These are phyloP conservation scores for Pelosia muscerda DNA, from an alignment of 2,888 invertebrate species.

Conservation along the genomic window DNA sequence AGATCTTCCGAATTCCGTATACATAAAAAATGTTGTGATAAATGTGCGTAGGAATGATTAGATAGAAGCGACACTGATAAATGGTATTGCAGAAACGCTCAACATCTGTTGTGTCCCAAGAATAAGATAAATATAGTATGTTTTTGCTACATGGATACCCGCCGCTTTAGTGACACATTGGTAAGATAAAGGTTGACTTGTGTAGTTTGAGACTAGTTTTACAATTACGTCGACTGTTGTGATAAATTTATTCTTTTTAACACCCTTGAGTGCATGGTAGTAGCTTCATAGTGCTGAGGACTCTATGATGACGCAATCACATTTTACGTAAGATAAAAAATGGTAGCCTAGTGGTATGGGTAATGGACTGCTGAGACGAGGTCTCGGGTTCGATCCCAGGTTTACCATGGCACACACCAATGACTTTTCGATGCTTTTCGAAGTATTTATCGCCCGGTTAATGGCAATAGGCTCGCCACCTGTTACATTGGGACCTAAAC, in stretches of 20 bases:
- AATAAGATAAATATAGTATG: constrained; percentile 72
- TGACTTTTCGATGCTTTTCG: too few species aligned
- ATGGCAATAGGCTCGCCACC: too few species aligned
- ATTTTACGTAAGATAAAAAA: too few species aligned
- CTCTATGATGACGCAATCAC: too few species aligned
- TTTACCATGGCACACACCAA: too few species aligned
- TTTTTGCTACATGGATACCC: constrained; percentile 61
- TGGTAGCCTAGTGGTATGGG: too few species aligned
- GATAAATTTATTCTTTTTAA: not conserved
- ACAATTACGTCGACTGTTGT: not conserved
- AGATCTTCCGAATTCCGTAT: constrained; percentile 46
- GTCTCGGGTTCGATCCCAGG: too few species aligned
- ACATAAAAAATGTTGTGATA: constrained; percentile 67
- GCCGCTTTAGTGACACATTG: constrained; percentile 55
- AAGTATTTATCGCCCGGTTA: too few species aligned
- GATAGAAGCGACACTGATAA: constrained; percentile 75
- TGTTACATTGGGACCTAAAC: too few species aligned
- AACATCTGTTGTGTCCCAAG: constrained; percentile 75
- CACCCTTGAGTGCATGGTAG: not conserved
- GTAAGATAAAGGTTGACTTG: constrained; percentile 47
- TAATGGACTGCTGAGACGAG: too few species aligned
- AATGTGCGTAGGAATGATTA: constrained; percentile 74
- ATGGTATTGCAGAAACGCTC: constrained; percentile 64
- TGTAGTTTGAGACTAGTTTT: constrained; percentile 32
- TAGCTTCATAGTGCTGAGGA: not conserved